These are phyloP conservation scores for Chalcis sispes DNA, from an alignment of 2,888 invertebrate genomes.

Conservation along the genomic window DNA sequence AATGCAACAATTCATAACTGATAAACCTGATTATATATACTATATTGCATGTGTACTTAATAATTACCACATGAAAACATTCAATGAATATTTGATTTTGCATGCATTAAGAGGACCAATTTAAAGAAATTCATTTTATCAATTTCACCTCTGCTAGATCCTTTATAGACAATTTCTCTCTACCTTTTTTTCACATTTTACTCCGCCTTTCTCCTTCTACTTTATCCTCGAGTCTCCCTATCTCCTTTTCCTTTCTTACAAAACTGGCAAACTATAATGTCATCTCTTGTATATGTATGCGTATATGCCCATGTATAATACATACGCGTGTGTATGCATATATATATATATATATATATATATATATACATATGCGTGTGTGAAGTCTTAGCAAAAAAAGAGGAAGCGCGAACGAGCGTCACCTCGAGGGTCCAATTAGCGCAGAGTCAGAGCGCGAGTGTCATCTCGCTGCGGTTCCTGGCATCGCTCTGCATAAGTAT, in stretches of 20 bases:
- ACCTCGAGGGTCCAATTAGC: constrained; percentile 76
- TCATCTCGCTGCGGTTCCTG: no score
- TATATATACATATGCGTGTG: constrained; percentile 9
- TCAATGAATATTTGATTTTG: no score
- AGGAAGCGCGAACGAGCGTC: constrained; percentile 63
- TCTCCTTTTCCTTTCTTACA: not conserved
- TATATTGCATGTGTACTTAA: no score
- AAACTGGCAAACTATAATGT: not conserved
- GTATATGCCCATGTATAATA: not conserved
- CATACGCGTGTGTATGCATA: not conserved
- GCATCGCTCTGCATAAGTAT: no score
- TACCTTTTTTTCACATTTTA: no score
- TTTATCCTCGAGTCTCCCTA: not conserved
- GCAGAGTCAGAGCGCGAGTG: constrained; percentile 70
- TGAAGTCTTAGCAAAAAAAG: constrained; percentile 15
- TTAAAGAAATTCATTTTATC: no score
- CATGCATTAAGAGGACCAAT: no score
- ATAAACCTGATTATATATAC: no score
- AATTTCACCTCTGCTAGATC: no score
- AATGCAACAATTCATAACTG: no score
- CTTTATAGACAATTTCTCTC: no score
- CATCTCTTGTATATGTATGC: not conserved
- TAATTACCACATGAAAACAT: no score
- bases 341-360: not conserved
- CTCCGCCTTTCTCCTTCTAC: not conserved